Evolutionary conservation across 92 coral and sea anemone genomes (phyloP), one percentile per base, ranked within the genome.

Genomic region (Porites lobata): DNA sequence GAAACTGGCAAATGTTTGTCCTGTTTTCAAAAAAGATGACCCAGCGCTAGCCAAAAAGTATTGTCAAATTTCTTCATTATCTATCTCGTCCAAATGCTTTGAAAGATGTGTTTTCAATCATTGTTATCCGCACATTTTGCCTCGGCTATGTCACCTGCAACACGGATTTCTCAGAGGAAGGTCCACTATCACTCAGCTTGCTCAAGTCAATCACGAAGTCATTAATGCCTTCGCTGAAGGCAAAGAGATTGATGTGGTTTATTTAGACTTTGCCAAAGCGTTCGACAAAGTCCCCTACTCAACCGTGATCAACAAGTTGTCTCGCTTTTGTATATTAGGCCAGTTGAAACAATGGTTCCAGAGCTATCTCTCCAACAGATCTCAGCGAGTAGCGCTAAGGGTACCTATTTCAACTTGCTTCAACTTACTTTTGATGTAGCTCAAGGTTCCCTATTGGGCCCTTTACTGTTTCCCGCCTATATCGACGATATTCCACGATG

Each of bases 251-350:
- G 92, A 83, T 80, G 94, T 80, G 9, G 20, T 93, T 15, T 80
- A 82, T 72, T 80, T 86, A 29, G 91, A 93, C 81, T 65, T 89
- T 7, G 86, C 83, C 1, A 89, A 89, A 72, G 96, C 93, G 19
- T 93, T 90, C 65, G 93, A 92, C 71, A 89, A 82, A 51, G 93
- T 92, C 4, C 21, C 90, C 8, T 91, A 89, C 77, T 71, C 77
- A 61, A 68, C 90, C 11, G 75, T 86, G 38, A 72, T 79, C 22
- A 19, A 6, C 0, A 88, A 88, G 77, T 69, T 84, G 7, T 53
- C 58, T 53, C 58, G 21, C 17, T 84, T 3, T 13, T 90, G 90
- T 1, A 88, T 92, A 67, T 32, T 0, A 1, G 92, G 90, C 69
- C 5, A 79, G 1, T 72, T 80, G 1, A 52, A 75, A 2, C 53